Base-by-base conservation (phyloP, 2,797 vertebrate genomes). In the Naso thynnoides region DNA sequence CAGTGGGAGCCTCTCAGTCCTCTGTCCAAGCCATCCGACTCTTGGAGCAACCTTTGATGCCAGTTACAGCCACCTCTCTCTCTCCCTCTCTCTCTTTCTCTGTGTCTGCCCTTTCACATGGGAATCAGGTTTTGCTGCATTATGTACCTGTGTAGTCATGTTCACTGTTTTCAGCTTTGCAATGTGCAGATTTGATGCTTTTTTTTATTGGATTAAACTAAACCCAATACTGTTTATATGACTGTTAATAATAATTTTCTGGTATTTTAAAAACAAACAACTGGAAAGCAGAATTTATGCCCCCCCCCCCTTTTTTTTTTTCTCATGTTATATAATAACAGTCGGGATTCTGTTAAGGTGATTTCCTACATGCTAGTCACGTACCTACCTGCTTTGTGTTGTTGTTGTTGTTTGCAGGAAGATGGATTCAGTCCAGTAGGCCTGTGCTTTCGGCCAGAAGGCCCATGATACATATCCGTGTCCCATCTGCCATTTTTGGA, bases 401-500 rank as follows among this genome's bases (percentile, higher is more conserved):
- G 73, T 73, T 86, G 60, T 65, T n/a, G n/a, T 82, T 62, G 49
- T 57, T 39, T n/a, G n/a, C n/a, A 49, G 15, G 70, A 48, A 62
- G 57, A 81, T 89, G 84, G 81, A 88, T 54, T 69, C 64, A 45
- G 54, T 90, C 84, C 84, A 86, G 39, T 33, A 33, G 31, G 31
- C 31, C 31, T 23, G 2, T 56, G 54, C 19, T 72, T 62, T 38
- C 19, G 59, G 87, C 83, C 84, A 86, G 78, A 76, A 65, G 38
- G 33, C 64, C 54, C 9, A 16, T 15, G 67, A 55, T 73, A 65
- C 63, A 69, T 70, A 66, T 79, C 75, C 36, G 39, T 31, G 55
- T 62, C 70, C 89, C 92, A 92, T 91, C 87, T 92, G 89, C 55
- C 71, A 52, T 60, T 68, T 81, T 56, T 50, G 50, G 42, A 49